Evolutionary conservation across 1,140 invertebrate genomes (phyloP).

Genomic region (Tachypleus tridentatus): DNA sequence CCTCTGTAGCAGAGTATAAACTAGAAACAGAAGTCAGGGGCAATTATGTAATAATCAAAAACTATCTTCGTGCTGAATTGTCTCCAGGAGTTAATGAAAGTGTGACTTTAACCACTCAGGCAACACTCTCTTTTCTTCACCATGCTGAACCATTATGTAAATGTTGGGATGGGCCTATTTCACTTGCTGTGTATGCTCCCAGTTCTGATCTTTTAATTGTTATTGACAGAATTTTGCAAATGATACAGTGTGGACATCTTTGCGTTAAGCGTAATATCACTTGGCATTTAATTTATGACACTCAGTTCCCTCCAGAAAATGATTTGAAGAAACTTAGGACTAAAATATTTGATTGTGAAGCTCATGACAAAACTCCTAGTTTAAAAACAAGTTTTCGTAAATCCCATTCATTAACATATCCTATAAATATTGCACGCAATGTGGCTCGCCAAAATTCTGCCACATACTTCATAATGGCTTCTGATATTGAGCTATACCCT

Average conservation of each 20-base stretch:
- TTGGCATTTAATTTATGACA: constrained; percentile 27
- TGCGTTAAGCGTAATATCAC: constrained; percentile 21
- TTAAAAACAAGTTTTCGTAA: background rate
- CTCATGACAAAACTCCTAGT: background rate
- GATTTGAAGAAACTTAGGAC: constrained; percentile 4
- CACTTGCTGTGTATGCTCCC: constrained; percentile 60
- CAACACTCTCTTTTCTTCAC: constrained; percentile 67
- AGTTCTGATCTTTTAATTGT: constrained; percentile 51
- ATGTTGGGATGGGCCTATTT: constrained; percentile 55
- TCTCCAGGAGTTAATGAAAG: constrained; percentile 56
- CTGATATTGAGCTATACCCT: constrained; percentile 30
- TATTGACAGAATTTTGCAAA: constrained; percentile 45
- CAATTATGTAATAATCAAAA: background rate
- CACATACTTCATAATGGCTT: constrained; percentile 28
- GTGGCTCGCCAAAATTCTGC: constrained; percentile 24
- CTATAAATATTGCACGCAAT: constrained; percentile 30
- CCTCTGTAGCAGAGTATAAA: background rate
- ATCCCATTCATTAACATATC: constrained; percentile 17
- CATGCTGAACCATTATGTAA: constrained; percentile 71
- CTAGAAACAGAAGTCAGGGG: background rate
- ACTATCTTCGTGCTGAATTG: constrained; percentile 6
- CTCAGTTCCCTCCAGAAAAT: background rate
- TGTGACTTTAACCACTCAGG: constrained; percentile 84
- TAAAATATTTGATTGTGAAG: constrained; percentile 6
- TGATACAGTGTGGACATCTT: constrained; percentile 36